phyloP scores from a whole-genome alignment of 2,888 invertebrate species.

The Hipparchia semele region DNA sequence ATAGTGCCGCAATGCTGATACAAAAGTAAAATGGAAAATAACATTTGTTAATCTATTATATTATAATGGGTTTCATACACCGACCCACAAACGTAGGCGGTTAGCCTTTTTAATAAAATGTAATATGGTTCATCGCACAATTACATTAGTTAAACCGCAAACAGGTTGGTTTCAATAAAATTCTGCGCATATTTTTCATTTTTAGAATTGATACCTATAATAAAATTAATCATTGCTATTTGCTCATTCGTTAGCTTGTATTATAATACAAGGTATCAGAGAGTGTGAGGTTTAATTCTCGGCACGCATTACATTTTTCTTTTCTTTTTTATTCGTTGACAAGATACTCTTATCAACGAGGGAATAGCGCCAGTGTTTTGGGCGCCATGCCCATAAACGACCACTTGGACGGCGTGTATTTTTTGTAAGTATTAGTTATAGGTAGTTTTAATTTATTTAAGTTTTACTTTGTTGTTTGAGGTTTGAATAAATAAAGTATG shows the following conservation, averaged over 20 bases:
- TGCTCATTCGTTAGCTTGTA: background rate
- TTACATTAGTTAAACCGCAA: slow-evolving; percentile 25
- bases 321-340: too few species aligned
- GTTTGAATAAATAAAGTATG: too few species aligned
- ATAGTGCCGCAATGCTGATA: slow-evolving; percentile 47
- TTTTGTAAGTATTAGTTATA: too few species aligned
- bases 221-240: background rate
- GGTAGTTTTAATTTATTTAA: too few species aligned
- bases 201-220: background rate
- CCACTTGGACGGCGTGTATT: too few species aligned
- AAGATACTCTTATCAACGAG: too few species aligned
- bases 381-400: too few species aligned
- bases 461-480: too few species aligned
- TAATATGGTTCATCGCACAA: slow-evolving; percentile 22
- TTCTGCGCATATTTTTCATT: slow-evolving; percentile 1
- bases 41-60: slow-evolving; percentile 24
- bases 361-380: too few species aligned
- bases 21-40: slow-evolving; percentile 41
- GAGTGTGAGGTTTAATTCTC: too few species aligned
- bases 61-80: slow-evolving; percentile 10
- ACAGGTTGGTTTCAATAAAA: slow-evolving; percentile 14
- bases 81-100: slow-evolving; percentile 7
- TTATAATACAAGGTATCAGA: background rate
- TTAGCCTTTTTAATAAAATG: slow-evolving; percentile 21
- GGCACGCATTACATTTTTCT: too few species aligned